A percentile compares a stretch with the other conserved stretches of the same genome.
phyloP scores from a whole-genome alignment of 2,888 invertebrate species.

The Apamea epomidion region DNA sequence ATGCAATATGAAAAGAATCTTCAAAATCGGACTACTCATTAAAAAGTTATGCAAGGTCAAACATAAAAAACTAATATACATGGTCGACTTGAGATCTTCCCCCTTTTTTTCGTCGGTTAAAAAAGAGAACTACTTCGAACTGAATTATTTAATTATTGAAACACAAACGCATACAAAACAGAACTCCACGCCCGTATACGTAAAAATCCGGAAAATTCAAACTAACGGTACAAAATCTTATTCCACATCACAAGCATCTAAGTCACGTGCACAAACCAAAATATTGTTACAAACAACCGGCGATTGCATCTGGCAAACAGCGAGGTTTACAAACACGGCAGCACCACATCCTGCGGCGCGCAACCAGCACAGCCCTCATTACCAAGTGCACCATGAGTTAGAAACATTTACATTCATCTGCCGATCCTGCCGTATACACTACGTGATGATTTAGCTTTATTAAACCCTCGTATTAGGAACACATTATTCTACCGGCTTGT shows the following conservation, averaged over 20 bases:
- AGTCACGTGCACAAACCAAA: constrained; percentile 47
- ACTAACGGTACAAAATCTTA: neutral
- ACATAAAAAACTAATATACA: neutral
- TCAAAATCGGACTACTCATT: neutral
- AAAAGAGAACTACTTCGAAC: neutral
- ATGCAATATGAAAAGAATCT: neutral
- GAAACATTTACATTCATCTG: constrained; percentile 10
- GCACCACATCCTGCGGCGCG: constrained; percentile 41
- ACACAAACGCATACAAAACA: neutral
- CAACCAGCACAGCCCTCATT: constrained; percentile 18
- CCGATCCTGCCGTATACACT: neutral
- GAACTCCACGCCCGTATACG: neutral
- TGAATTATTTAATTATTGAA: neutral
- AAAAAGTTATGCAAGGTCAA: neutral
- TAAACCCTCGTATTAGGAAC: neutral
- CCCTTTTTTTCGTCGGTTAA: too few relatives aligned
- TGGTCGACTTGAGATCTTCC: too few relatives aligned
- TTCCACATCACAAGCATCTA: constrained; percentile 8
- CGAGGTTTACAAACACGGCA: constrained; percentile 56
- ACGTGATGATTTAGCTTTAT: neutral
- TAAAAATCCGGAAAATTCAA: constrained; percentile 1
- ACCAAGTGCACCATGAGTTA: constrained; percentile 18
- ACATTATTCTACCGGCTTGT: neutral
- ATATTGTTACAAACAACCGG: constrained; percentile 51
- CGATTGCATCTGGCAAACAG: constrained; percentile 48